Percentiles rank a stretch among this genome's conserved stretches.
These are phyloP conservation scores for Drosophila algonquin DNA, from an alignment of 2,888 invertebrate genomes.

Conservation along the genomic window DNA sequence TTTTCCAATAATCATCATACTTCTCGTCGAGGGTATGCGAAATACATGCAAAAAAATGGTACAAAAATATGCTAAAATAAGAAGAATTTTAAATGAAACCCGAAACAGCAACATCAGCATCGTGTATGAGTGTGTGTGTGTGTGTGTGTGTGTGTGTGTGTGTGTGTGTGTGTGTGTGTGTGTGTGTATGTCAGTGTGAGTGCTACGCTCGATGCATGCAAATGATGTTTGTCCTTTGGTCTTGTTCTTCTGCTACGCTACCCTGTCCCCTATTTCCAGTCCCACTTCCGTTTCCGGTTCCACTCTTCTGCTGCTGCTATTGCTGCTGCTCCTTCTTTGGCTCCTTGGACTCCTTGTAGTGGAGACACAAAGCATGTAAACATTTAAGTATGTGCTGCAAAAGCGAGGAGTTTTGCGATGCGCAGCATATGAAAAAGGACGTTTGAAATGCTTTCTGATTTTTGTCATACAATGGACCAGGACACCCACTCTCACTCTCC, in stretches of 20 bases:
- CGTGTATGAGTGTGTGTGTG: constrained; percentile 21
- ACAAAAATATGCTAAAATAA: constrained; percentile 71
- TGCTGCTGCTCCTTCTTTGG: constrained; percentile 6
- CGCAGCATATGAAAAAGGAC: constrained; percentile 74
- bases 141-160: constrained; percentile 20
- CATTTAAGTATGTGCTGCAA: constrained; percentile 70
- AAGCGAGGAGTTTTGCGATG: constrained; percentile 52
- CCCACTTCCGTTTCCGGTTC: constrained; percentile 28
- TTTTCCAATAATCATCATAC: neutral
- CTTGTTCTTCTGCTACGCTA: neutral
- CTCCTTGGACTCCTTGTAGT: constrained; percentile 37
- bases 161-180: constrained; percentile 22
- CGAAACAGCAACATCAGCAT: constrained; percentile 56
- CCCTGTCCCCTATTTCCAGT: neutral
- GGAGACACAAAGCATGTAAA: constrained; percentile 66
- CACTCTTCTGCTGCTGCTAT: constrained; percentile 11
- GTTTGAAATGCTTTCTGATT: constrained; percentile 77
- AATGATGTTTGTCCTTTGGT: constrained; percentile 51
- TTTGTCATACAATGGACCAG: constrained; percentile 62
- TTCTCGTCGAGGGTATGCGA: neutral
- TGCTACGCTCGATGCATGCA: constrained; percentile 67
- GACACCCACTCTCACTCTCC: neutral
- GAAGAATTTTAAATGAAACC: constrained; percentile 73
- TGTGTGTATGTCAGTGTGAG: constrained; percentile 26
- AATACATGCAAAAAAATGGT: constrained; percentile 13